Conservation (phyloP, 2,113 vertebrate species). For the Proterorhinus semilunaris region DNA sequence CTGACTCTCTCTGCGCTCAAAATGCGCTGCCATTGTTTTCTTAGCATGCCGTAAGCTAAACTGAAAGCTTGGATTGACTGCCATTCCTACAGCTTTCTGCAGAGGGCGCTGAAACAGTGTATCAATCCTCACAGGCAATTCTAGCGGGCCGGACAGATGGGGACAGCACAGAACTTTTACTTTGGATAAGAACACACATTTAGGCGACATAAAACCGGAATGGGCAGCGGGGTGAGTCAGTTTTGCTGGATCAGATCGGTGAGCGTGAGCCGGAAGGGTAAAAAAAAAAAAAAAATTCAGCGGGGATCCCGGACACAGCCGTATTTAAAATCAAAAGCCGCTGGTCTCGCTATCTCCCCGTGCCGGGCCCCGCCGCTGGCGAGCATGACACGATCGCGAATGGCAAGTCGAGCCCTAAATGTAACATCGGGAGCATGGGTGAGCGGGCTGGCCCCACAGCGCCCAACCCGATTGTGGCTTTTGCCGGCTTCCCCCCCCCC, state of each 20-base stretch:
- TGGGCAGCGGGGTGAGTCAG: slow-evolving; percentile 19
- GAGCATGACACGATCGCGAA: slow-evolving; percentile 42
- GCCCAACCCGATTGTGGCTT: slow-evolving; percentile 35
- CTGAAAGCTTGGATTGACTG: no score
- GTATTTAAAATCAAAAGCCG: slow-evolving; percentile 60
- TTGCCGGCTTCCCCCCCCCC: slow-evolving; percentile 40
- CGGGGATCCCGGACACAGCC: slow-evolving; percentile 24
- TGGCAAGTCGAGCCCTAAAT: slow-evolving; percentile 39
- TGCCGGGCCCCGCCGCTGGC: slow-evolving; percentile 41
- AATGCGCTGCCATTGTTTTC: no score
- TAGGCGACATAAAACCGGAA: slow-evolving; percentile 23
- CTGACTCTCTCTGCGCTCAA: no score
- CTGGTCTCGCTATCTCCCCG: slow-evolving; percentile 44
- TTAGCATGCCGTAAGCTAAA: no score
- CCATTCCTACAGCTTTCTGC: no score
- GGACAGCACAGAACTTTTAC: background rate
- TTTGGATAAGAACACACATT: slow-evolving; percentile 17
- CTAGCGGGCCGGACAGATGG: background rate
- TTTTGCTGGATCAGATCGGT: slow-evolving; percentile 24
- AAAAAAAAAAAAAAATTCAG: slow-evolving; percentile 31
- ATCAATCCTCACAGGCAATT: no score
- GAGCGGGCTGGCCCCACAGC: slow-evolving; percentile 42
- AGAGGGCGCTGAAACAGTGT: no score
- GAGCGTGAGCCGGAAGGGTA: slow-evolving; percentile 4
- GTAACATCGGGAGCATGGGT: slow-evolving; percentile 53